These are phyloP conservation scores for Criorhina ranunculi DNA, from an alignment of 2,888 invertebrate species.

Conservation along the genomic window DNA sequence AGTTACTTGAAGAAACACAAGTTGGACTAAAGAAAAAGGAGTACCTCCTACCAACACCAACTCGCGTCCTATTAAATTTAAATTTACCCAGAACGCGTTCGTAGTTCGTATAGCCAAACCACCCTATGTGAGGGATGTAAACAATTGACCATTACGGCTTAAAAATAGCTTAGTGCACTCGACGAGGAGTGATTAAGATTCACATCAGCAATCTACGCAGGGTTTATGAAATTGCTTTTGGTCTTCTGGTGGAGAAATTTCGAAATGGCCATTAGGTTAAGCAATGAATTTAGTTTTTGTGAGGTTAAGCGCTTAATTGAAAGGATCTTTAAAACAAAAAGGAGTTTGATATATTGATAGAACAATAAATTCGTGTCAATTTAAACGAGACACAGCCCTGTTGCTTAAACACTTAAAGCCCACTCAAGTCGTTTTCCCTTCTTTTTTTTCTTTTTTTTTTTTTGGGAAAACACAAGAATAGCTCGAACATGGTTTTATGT, in stretches of 20 bases:
- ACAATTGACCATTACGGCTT: constrained; percentile 47
- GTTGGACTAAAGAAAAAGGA: neutral
- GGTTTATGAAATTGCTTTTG: constrained; percentile 2
- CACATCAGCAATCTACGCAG: neutral
- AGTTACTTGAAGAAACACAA: neutral
- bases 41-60: no score
- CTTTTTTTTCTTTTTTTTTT: neutral
- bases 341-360: no score
- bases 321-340: no score
- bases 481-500: constrained; percentile 13
- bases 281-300: neutral
- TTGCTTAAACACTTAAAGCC: neutral
- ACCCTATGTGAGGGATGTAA: constrained; percentile 13
- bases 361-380: no score
- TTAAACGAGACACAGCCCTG: neutral
- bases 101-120: neutral
- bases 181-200: neutral
- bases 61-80: constrained; percentile 28
- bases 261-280: neutral
- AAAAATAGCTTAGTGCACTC: constrained; percentile 23
- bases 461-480: neutral
- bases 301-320: neutral
- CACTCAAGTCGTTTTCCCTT: neutral
- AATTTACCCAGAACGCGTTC: constrained; percentile 7
- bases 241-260: neutral